Evolutionary conservation across 2,797 vertebrate genomes (phyloP).

Genomic region (Carcharodon carcharias): DNA sequence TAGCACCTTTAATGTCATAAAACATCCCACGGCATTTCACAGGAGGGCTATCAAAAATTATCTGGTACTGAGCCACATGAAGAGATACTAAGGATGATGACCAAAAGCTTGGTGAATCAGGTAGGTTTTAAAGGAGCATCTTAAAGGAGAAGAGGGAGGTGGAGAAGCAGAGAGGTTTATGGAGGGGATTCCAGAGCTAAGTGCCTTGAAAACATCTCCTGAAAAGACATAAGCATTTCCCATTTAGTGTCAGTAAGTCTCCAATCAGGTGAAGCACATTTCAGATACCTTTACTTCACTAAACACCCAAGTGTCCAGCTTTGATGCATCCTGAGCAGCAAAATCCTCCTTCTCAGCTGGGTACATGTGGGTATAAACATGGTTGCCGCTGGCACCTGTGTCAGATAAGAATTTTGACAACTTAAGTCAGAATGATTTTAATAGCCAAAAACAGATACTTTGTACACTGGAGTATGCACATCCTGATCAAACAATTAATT

Average conservation of each 20-base stretch:
- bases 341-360: conserved; percentile 79
- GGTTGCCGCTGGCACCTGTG: conserved; percentile 79
- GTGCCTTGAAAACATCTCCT: not conserved
- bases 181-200: not conserved
- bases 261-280: not conserved
- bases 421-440: not conserved
- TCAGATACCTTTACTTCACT: conserved; percentile 75
- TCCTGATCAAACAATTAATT: not conserved
- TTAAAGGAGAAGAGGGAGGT: not conserved
- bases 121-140: not conserved
- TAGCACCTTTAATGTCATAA: not conserved
- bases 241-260: not conserved
- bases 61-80: not conserved
- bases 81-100: not conserved
- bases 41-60: not conserved
- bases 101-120: not conserved
- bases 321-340: conserved; percentile 77
- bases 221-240: not conserved
- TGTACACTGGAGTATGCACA: not conserved
- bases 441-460: not conserved
- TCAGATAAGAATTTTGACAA: conserved; percentile 35
- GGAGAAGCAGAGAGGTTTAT: not conserved
- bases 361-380: conserved; percentile 77
- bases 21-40: not conserved
- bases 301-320: conserved; percentile 90